Evolutionary conservation across 2,888 invertebrate species (phyloP).

Genomic region (Zootermopsis nevadensis): DNA sequence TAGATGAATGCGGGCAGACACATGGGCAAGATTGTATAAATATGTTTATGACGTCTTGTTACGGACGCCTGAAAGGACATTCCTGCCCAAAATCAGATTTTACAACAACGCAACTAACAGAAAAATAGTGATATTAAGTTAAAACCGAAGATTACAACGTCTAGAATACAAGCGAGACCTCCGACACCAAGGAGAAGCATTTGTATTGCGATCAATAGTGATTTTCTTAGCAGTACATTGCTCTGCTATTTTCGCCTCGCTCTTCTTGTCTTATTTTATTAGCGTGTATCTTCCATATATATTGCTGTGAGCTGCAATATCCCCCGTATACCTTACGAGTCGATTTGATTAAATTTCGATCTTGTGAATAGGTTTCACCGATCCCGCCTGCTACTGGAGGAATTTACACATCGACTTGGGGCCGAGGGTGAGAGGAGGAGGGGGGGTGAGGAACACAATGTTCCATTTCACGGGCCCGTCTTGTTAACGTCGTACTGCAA

Average conservation of each 20-base stretch:
- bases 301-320: conserved; percentile 28
- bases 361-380: conserved; percentile 42
- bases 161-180: neutral
- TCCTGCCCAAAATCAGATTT: too few relatives aligned
- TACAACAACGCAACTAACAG: too few relatives aligned
- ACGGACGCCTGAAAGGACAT: too few relatives aligned
- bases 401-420: conserved; percentile 44
- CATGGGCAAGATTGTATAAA: too few relatives aligned
- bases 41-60: too few relatives aligned
- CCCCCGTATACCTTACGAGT: conserved; percentile 37
- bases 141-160: neutral
- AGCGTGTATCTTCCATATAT: conserved; percentile 19
- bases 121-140: too few relatives aligned
- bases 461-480: conserved; percentile 42
- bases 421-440: neutral
- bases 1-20: too few relatives aligned
- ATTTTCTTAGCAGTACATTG: conserved; percentile 14
- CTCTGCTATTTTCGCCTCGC: conserved; percentile 1
- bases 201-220: neutral
- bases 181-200: neutral
- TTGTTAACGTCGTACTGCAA: conserved; percentile 38
- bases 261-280: conserved; percentile 39
- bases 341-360: conserved; percentile 44
- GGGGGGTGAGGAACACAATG: conserved; percentile 13
- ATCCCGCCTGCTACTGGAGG: conserved; percentile 37